Conservation (phyloP, 2,797 vertebrate genomes). For the Rhincodon typus region DNA sequence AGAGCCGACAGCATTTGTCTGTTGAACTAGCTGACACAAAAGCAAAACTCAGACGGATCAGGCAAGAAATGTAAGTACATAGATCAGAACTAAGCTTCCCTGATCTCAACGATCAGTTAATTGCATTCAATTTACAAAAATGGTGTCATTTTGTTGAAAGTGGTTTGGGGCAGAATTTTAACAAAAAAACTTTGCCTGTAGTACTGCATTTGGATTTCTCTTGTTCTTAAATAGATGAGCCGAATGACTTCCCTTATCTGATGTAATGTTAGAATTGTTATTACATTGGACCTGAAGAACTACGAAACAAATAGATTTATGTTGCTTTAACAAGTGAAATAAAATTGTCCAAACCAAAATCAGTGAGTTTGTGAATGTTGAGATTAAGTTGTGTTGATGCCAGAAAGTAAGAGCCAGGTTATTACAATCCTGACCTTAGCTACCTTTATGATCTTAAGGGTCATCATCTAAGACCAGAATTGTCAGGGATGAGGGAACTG, state of each 20-base stretch:
- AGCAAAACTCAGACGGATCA: constrained; percentile 85
- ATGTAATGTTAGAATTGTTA: neutral
- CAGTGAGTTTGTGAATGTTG: neutral
- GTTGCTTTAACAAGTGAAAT: neutral
- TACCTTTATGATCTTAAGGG: neutral
- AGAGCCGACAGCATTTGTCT: constrained; percentile 89
- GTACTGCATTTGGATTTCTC: neutral
- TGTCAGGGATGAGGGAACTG: neutral
- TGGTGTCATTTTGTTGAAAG: neutral
- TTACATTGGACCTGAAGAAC: neutral
- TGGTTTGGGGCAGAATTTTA: neutral
- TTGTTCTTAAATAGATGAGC: neutral
- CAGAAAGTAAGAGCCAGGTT: neutral
- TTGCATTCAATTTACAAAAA: neutral
- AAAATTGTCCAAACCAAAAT: neutral
- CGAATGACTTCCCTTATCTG: neutral
- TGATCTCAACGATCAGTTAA: neutral
- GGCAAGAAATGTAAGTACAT: constrained; percentile 88
- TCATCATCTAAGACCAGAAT: neutral
- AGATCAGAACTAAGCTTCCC: neutral
- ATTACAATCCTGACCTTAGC: neutral
- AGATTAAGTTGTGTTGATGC: neutral
- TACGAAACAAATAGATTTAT: neutral
- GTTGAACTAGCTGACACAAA: constrained; percentile 95
- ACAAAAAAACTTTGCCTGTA: neutral